phyloP scores from a whole-genome alignment of 2,797 vertebrate genomes.

The Emys orbicularis region DNA sequence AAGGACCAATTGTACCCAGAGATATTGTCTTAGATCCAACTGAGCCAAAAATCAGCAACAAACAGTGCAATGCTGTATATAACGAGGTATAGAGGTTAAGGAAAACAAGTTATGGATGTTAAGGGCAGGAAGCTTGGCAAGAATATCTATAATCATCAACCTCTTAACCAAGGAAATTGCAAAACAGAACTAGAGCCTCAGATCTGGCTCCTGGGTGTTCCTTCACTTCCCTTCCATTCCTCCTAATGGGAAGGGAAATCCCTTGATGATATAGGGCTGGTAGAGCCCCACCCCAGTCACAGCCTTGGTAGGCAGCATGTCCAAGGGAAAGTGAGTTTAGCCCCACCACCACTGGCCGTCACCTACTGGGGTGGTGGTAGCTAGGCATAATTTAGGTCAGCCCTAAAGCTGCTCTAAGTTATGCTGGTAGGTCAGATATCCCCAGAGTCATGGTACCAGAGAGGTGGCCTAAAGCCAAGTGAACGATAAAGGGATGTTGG shows the following conservation, averaged over 20 bases:
- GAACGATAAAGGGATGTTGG: background rate
- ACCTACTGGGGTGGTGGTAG: background rate
- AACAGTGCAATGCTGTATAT: background rate
- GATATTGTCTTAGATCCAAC: background rate
- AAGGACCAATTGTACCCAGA: background rate
- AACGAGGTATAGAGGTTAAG: background rate
- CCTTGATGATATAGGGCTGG: background rate
- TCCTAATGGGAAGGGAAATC: background rate
- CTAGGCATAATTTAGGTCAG: slow-evolving; percentile 11
- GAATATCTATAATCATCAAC: background rate
- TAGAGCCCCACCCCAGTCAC: background rate
- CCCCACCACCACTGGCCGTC: background rate
- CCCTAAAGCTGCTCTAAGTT: background rate
- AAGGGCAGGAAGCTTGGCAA: background rate
- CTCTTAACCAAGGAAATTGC: background rate
- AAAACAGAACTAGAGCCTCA: background rate
- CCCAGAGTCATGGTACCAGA: background rate
- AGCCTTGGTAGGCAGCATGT: background rate
- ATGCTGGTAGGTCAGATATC: background rate
- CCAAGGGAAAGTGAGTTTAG: background rate
- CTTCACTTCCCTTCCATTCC: background rate
- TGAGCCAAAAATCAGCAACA: background rate
- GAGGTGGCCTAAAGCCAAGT: background rate
- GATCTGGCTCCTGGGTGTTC: background rate
- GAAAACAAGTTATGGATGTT: background rate